These are phyloP conservation scores for Bolinopsis microptera DNA, from an alignment of 37 sponge, comb jelly and placozoan genomes.

Conservation along the genomic window DNA sequence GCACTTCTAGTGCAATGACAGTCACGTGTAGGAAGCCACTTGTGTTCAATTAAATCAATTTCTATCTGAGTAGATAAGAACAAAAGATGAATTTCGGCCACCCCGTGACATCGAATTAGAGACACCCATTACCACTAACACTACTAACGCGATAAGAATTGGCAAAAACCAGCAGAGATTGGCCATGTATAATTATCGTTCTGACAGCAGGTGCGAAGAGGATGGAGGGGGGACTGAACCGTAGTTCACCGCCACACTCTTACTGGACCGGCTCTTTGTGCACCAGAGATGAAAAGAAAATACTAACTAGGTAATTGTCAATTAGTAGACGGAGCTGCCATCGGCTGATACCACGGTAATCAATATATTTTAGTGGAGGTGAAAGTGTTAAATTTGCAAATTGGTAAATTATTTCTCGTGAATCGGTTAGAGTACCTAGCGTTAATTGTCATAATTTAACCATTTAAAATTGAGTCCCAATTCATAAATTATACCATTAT, in stretches of 20 bases:
- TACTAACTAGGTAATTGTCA: not conserved
- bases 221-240: not conserved
- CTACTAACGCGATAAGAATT: not conserved
- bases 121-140: not conserved
- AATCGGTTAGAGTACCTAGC: too few relatives aligned
- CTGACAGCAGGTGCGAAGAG: not conserved
- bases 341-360: not conserved
- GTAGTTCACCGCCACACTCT: not conserved
- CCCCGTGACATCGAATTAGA: not conserved
- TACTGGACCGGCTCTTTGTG: not conserved
- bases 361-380: too few relatives aligned
- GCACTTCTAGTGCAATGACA: not conserved
- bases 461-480: too few relatives aligned
- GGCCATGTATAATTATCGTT: not conserved
- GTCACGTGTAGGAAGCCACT: not conserved
- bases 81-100: not conserved
- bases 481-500: too few relatives aligned
- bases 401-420: too few relatives aligned
- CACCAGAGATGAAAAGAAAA: not conserved
- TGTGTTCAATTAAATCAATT: not conserved
- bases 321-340: not conserved
- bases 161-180: not conserved
- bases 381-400: too few relatives aligned
- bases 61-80: not conserved
- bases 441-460: too few relatives aligned